Conservation (phyloP, 2,888 invertebrate genomes). For the Dasypogon diadema region DNA sequence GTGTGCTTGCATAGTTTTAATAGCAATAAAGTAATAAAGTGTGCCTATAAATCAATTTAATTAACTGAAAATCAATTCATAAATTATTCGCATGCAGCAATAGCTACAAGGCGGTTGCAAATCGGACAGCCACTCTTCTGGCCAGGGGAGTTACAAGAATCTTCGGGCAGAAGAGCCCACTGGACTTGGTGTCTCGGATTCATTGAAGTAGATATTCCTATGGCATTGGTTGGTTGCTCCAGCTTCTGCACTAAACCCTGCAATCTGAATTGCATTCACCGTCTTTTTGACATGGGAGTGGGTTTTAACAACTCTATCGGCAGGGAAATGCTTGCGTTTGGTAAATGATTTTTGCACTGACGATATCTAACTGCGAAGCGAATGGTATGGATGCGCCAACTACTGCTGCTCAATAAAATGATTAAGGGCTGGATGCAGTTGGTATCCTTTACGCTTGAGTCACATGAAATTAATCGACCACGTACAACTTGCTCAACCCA, state of each 20-base stretch:
- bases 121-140: conserved; percentile 31
- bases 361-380: background rate
- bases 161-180: conserved; percentile 15
- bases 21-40: conserved; percentile 60
- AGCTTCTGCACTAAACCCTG: conserved; percentile 29
- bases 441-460: no score
- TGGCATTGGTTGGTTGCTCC: conserved; percentile 18
- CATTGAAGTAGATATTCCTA: conserved; percentile 22
- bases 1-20: conserved; percentile 58
- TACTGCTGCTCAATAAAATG: conserved; percentile 21
- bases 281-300: conserved; percentile 41
- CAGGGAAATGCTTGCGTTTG: conserved; percentile 40
- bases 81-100: conserved; percentile 59
- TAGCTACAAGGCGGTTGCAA: conserved; percentile 34
- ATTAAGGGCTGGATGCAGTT: conserved; percentile 23
- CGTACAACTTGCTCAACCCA: conserved; percentile 12
- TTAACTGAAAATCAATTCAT: conserved; percentile 66
- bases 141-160: background rate
- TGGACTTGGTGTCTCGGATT: conserved; percentile 4
- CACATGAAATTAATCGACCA: conserved; percentile 36
- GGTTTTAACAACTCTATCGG: conserved; percentile 41
- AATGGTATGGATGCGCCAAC: conserved; percentile 23
- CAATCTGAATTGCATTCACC: conserved; percentile 41
- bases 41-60: conserved; percentile 65
- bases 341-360: conserved; percentile 38